Percentiles rank a stretch among this genome's conserved stretches.
phyloP scores from a whole-genome alignment of 2,113 vertebrate genomes.

The Noturus placidus region DNA sequence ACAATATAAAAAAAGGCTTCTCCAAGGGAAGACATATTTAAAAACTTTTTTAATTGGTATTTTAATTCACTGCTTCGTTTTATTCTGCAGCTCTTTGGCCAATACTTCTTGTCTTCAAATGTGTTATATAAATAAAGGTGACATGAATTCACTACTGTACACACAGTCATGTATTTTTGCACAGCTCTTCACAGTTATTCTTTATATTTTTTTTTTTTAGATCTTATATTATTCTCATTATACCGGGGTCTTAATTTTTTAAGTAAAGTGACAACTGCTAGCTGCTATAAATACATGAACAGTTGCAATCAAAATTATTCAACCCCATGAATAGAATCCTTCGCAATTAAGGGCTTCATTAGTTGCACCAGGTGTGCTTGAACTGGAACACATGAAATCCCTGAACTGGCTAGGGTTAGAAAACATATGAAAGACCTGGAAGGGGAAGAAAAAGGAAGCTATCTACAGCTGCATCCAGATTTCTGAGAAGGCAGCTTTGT shows the following conservation, averaged over 20 bases:
- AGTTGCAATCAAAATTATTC: too few species aligned
- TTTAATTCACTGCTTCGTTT: background rate
- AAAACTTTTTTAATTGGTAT: background rate
- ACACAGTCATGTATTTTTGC: background rate
- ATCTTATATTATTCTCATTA: background rate
- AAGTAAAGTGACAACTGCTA: background rate
- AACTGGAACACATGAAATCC: too few species aligned
- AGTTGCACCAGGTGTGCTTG: too few species aligned
- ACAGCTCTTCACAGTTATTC: background rate
- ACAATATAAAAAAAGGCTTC: background rate
- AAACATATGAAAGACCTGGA: too few species aligned
- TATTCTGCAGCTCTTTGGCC: background rate
- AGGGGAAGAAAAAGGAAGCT: too few species aligned
- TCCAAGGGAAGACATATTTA: background rate
- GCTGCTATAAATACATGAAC: background rate
- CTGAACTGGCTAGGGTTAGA: too few species aligned
- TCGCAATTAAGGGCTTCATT: too few species aligned
- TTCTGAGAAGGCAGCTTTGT: too few species aligned
- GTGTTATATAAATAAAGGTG: background rate
- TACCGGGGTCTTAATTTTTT: background rate
- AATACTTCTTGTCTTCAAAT: background rate
- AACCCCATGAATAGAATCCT: too few species aligned
- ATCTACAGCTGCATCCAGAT: too few species aligned
- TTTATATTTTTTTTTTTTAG: background rate
- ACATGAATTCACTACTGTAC: background rate